Conservation (phyloP, 2,888 invertebrate genomes). For the Caenorhabditis sp. region DNA sequence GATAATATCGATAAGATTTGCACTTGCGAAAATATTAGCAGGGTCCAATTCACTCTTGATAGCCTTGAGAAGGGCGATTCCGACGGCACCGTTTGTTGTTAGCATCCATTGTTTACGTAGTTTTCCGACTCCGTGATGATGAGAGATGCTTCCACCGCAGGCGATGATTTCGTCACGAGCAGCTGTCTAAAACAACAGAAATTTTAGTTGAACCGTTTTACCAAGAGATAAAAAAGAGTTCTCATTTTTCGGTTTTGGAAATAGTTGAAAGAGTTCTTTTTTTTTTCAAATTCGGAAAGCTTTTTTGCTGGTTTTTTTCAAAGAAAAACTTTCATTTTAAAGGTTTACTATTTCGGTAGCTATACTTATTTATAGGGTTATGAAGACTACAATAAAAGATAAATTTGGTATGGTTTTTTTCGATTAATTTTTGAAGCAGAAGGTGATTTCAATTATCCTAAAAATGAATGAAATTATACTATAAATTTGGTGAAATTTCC, state of each 20-base stretch:
- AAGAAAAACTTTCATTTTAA: too few relatives aligned
- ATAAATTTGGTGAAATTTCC: too few relatives aligned
- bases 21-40: constrained; percentile 88
- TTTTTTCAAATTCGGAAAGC: too few relatives aligned
- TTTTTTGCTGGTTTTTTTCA: too few relatives aligned
- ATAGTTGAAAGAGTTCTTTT: background rate
- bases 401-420: too few relatives aligned
- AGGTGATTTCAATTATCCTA: too few relatives aligned
- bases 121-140: constrained; percentile 88
- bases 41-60: constrained; percentile 90
- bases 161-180: constrained; percentile 91
- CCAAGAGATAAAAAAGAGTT: background rate
- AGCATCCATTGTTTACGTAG: constrained; percentile 86
- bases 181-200: constrained; percentile 75
- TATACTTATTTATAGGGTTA: too few relatives aligned
- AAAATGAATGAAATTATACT: too few relatives aligned
- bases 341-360: too few relatives aligned
- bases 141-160: constrained; percentile 89
- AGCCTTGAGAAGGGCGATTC: constrained; percentile 81
- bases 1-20: constrained; percentile 78
- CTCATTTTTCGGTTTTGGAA: background rate
- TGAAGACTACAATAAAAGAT: too few relatives aligned
- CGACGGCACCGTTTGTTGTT: constrained; percentile 83
- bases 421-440: too few relatives aligned
- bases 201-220: background rate